A percentile compares a stretch with the other conserved stretches of the same genome.
phyloP scores from a whole-genome alignment of 2,797 vertebrate species.

The Lutjanus campechanus region DNA sequence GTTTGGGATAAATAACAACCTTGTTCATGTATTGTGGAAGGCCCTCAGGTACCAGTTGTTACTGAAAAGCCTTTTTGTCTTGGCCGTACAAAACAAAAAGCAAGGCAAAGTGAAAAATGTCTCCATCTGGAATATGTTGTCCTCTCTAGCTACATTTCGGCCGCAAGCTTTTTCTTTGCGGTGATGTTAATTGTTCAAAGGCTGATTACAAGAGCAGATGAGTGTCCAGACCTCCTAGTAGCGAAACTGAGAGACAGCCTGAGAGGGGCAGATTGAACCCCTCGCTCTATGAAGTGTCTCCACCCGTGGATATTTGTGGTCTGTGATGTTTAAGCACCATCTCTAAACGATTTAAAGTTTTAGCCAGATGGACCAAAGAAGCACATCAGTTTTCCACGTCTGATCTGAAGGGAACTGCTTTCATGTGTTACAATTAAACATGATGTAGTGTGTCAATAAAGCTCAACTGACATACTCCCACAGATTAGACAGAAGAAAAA shows the following conservation, averaged over 20 bases:
- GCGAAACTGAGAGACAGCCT: conserved; percentile 37
- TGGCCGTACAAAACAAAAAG: conserved; percentile 29
- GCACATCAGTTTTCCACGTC: conserved; percentile 50
- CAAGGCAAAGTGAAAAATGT: conserved; percentile 38
- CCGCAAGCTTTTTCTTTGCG: conserved; percentile 49
- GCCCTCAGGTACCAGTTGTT: conserved; percentile 67
- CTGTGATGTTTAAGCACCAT: conserved; percentile 38
- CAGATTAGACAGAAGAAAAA: conserved; percentile 43
- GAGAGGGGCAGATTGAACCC: conserved; percentile 18
- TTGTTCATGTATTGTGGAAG: conserved; percentile 47
- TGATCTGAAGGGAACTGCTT: conserved; percentile 62
- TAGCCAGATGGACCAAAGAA: conserved; percentile 45
- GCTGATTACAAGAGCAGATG: conserved; percentile 69
- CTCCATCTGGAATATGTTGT: conserved; percentile 67
- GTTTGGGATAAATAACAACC: conserved; percentile 65
- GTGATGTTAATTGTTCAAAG: conserved; percentile 57
- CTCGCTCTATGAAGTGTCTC: conserved; percentile 40
- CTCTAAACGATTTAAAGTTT: conserved; percentile 43
- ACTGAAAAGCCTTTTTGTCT: conserved; percentile 65
- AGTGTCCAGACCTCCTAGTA: conserved; percentile 59
- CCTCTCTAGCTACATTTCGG: conserved; percentile 34
- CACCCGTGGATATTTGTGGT: conserved; percentile 55
- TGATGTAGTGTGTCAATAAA: conserved; percentile 74
- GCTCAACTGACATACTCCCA: conserved; percentile 61
- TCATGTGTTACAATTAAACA: conserved; percentile 67